Conservation (phyloP, 2,113 vertebrate species). For the Cochlearius cochlearius region DNA sequence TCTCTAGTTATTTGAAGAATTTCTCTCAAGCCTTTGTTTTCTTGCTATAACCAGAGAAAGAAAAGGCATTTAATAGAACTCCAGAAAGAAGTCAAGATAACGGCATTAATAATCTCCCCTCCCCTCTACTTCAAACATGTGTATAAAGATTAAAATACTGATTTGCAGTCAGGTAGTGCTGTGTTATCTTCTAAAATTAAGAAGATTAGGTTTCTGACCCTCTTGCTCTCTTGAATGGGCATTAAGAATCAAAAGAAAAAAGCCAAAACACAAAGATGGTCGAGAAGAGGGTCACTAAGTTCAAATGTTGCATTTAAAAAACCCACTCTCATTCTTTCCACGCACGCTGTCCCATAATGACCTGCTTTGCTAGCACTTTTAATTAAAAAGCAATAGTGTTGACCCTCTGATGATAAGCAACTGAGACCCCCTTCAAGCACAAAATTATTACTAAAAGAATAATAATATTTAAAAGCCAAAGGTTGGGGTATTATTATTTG, state of each 20-base stretch:
- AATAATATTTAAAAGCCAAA: not conserved
- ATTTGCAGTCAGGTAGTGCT: not conserved
- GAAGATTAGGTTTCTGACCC: not conserved
- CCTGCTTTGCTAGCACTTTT: not conserved
- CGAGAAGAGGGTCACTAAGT: not conserved
- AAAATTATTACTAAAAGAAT: not conserved
- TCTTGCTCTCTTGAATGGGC: not conserved
- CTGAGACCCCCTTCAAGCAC: not conserved
- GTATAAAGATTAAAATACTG: not conserved
- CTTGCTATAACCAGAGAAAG: slow-evolving; percentile 73
- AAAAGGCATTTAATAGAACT: not conserved
- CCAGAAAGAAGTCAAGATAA: not conserved
- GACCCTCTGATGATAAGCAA: not conserved
- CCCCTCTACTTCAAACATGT: not conserved
- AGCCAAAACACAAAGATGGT: not conserved
- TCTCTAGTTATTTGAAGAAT: slow-evolving; percentile 95
- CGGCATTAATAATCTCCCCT: not conserved
- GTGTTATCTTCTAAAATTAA: not conserved
- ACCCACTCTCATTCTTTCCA: not conserved
- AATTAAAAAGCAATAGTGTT: not conserved
- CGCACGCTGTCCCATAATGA: not conserved
- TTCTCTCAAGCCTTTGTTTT: slow-evolving; percentile 93
- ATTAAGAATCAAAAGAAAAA: not conserved
- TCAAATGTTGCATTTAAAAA: not conserved
- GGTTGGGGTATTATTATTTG: not conserved